These are phyloP conservation scores for Caenorhabditis inopinata DNA, from an alignment of 1,140 invertebrate genomes.

Conservation along the genomic window DNA sequence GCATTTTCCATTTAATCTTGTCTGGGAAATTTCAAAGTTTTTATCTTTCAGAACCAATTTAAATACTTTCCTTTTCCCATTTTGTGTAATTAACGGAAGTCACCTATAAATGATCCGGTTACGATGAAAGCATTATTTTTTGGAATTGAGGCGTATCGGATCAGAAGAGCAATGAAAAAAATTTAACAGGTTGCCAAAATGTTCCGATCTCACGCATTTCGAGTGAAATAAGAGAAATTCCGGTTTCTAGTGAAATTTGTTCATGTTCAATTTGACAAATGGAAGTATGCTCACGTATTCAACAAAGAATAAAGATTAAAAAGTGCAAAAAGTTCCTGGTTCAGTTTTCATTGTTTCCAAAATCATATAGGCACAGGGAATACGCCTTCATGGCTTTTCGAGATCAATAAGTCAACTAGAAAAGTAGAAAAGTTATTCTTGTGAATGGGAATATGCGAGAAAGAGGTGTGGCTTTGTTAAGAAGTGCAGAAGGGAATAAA, in stretches of 20 bases:
- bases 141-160: neutral
- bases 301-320: neutral
- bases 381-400: too few relatives aligned
- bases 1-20: too few relatives aligned
- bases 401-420: too few relatives aligned
- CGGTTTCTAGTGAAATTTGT: neutral
- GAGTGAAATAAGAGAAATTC: neutral
- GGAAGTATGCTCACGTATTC: neutral
- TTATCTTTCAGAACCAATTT: too few relatives aligned
- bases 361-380: too few relatives aligned
- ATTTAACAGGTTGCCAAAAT: neutral
- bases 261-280: slow-evolving; percentile 27
- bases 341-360: neutral
- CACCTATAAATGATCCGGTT: neutral
- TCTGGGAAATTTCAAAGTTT: too few relatives aligned
- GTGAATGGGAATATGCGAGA: neutral
- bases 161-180: neutral
- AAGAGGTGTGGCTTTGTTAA: neutral
- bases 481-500: neutral
- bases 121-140: too few relatives aligned
- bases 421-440: too few relatives aligned
- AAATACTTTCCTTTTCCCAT: too few relatives aligned
- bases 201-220: neutral
- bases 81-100: too few relatives aligned
- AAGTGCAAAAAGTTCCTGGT: neutral